phyloP scores from a whole-genome alignment of 2,888 invertebrate species.

The Acronicta aceris region DNA sequence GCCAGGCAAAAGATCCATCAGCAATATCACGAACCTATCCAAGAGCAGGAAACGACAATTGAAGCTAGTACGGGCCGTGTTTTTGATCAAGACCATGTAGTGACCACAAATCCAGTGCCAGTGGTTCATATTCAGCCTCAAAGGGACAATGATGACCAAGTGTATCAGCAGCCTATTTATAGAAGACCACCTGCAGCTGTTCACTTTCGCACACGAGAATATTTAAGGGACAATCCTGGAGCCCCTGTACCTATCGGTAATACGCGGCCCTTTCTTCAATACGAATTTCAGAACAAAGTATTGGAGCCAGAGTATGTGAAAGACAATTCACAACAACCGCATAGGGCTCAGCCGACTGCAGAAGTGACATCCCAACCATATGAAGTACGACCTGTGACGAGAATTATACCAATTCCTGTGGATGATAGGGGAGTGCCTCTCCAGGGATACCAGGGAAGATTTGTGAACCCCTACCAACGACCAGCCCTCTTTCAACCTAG shows the following conservation, averaged over 20 bases:
- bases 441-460: slow-evolving; percentile 80
- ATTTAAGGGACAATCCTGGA: slow-evolving; percentile 85
- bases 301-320: slow-evolving; percentile 82
- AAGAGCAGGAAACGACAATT: slow-evolving; percentile 82
- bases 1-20: slow-evolving; percentile 85
- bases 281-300: slow-evolving; percentile 84
- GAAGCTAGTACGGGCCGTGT: slow-evolving; percentile 88
- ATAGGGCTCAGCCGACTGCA: slow-evolving; percentile 65
- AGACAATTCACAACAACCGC: slow-evolving; percentile 67
- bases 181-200: slow-evolving; percentile 73
- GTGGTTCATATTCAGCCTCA: slow-evolving; percentile 87
- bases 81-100: slow-evolving; percentile 82
- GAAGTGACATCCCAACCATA: slow-evolving; percentile 78
- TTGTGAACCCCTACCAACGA: slow-evolving; percentile 75
- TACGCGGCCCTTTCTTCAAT: slow-evolving; percentile 85
- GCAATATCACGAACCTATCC: slow-evolving; percentile 78
- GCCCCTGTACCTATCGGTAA: slow-evolving; percentile 85
- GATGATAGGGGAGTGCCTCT: slow-evolving; percentile 84
- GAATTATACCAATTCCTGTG: slow-evolving; percentile 83
- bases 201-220: slow-evolving; percentile 85
- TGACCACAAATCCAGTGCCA: slow-evolving; percentile 88
- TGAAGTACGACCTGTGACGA: slow-evolving; percentile 77
- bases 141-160: slow-evolving; percentile 76
- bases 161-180: slow-evolving; percentile 81
- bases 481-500: slow-evolving; percentile 70